phyloP scores from a whole-genome alignment of 2,797 vertebrate genomes.

The Furcifer pardalis region DNA sequence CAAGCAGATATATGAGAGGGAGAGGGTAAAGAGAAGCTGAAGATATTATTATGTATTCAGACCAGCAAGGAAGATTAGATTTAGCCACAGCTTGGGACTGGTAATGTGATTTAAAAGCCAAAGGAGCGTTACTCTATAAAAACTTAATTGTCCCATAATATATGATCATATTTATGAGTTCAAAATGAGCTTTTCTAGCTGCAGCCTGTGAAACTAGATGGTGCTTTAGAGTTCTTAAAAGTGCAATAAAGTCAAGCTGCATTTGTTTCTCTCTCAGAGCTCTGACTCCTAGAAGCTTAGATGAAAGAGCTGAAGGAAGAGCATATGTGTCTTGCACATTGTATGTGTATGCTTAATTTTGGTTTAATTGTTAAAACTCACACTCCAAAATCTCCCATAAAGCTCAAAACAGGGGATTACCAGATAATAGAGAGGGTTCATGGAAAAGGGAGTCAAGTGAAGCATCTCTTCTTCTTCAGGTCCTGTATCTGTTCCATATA shows the following conservation, averaged over 20 bases:
- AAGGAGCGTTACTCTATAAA: neutral
- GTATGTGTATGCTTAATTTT: neutral
- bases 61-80: neutral
- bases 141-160: conserved; percentile 3
- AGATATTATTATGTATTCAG: neutral
- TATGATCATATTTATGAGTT: neutral
- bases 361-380: neutral
- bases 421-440: neutral
- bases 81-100: neutral
- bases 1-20: no score
- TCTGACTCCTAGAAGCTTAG: neutral
- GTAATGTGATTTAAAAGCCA: neutral
- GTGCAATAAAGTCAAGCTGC: conserved; percentile 2
- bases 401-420: neutral
- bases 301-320: neutral
- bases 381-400: neutral
- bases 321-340: neutral
- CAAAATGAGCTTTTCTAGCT: neutral
- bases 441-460: neutral
- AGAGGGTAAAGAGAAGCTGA: neutral
- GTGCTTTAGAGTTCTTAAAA: neutral
- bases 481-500: no score
- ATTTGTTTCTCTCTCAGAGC: neutral
- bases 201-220: neutral
- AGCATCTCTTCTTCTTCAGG: neutral